Conservation (phyloP, 2,797 vertebrate species). For the Gila robusta region DNA sequence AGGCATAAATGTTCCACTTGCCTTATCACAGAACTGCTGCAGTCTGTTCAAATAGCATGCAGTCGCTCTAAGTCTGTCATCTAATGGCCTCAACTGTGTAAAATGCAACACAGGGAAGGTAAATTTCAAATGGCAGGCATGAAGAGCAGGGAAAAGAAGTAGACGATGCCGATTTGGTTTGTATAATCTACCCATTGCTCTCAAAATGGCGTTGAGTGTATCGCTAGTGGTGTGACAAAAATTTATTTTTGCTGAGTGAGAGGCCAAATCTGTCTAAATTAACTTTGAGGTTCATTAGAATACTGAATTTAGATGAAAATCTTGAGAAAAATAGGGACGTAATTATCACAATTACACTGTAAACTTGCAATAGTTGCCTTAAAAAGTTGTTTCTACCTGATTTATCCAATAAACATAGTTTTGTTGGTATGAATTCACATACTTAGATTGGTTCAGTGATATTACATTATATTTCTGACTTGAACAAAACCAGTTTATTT, state of each 20-base stretch:
- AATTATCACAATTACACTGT: neutral
- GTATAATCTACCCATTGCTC: slow-evolving; percentile 33
- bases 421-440: neutral
- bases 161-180: neutral
- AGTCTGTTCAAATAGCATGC: slow-evolving; percentile 20
- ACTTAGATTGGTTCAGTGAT: neutral
- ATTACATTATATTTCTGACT: neutral
- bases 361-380: neutral
- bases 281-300: slow-evolving; percentile 24
- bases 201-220: slow-evolving; percentile 22
- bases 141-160: neutral
- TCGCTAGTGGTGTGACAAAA: slow-evolving; percentile 2
- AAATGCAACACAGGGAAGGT: slow-evolving; percentile 34
- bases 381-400: neutral
- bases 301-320: slow-evolving; percentile 8
- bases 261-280: slow-evolving; percentile 31
- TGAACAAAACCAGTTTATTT: neutral
- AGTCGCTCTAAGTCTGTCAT: slow-evolving; percentile 1
- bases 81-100: slow-evolving; percentile 33
- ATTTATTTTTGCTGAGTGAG: slow-evolving; percentile 26
- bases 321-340: neutral
- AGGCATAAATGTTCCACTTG: slow-evolving; percentile 14
- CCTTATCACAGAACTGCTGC: slow-evolving; percentile 25
- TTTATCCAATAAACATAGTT: neutral
- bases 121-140: slow-evolving; percentile 31